Base-by-base conservation (phyloP, 1,140 invertebrate species). In the Aphaenogaster rudis region DNA sequence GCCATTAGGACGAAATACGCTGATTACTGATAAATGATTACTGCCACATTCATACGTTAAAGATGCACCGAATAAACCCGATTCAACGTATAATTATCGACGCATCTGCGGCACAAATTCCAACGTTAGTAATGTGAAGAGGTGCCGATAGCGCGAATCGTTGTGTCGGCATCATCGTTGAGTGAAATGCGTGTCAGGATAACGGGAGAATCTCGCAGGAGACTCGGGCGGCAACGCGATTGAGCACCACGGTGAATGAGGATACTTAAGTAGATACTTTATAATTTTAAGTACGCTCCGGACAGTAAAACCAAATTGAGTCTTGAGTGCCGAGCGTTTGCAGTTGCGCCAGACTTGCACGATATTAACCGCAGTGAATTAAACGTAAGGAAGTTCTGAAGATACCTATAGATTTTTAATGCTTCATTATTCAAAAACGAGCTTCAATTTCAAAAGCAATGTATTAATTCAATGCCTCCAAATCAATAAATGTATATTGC, bases 21-120 rank as follows among this genome's bases (percentile, higher is more conserved):
- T 45, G 64, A 59, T 52, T 21, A 69, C 17, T 39, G 63, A 77
- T 87, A 88, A 77, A 76, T 59, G 61, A 57, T 50, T n/a, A 59
- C 11, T 28, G 52, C 71, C 82, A 86, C 71, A 59, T 28, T 76
- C 48, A 39, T 45, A 50, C 8, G 64, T 90, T 74, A 86, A 88
- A 77, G 80, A 88, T 21, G 45, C 13, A 21, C 61, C 39, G 39
- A 57, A 86, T 64, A 61, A 36, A 81, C 48, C 17, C 39, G 69
- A 21, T 67, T 72, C 33, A 42, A 66, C 15, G 59, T 80, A 28
- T 28, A 81, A 86, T 61, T 57, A 45, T 36, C 6, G 57, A 13
- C 5, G 69, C 72, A 84, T 88, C 61, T 77, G 69, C n/a, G 36
- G 15, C 7, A 9, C 28, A 57, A 85, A 69, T 54, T 74, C 50